These are phyloP conservation scores for Onchidella celtica DNA, from an alignment of 2,888 invertebrate species.

Conservation along the genomic window DNA sequence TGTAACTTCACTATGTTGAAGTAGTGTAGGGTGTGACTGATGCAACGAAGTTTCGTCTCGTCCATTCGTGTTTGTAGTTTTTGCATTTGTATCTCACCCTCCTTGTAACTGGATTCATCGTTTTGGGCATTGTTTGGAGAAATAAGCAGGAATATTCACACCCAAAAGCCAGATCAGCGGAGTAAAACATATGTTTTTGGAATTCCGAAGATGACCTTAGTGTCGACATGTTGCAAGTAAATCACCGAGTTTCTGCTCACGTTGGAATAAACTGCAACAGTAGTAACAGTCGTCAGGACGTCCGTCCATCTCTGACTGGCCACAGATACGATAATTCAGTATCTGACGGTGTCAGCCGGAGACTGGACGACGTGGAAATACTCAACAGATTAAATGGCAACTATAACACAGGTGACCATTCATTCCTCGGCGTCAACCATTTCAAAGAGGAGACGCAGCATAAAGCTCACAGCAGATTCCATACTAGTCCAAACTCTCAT, in stretches of 20 bases:
- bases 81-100: too few species aligned
- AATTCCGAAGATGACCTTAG: slow-evolving; percentile 10
- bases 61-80: too few species aligned
- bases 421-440: neutral
- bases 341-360: neutral
- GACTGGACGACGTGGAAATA: slow-evolving; percentile 23
- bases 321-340: neutral
- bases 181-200: too few species aligned
- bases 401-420: slow-evolving; percentile 25
- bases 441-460: neutral
- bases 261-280: neutral
- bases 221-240: slow-evolving; percentile 3
- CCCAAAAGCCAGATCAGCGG: too few species aligned
- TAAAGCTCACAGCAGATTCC: neutral
- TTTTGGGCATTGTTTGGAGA: too few species aligned
- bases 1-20: too few species aligned
- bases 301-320: neutral
- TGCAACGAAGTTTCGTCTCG: too few species aligned
- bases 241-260: neutral
- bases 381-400: slow-evolving; percentile 37
- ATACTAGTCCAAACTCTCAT: neutral
- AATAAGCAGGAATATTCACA: too few species aligned
- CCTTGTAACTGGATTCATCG: too few species aligned
- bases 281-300: neutral
- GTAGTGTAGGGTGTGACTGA: too few species aligned